Base-by-base conservation (phyloP, 1,140 invertebrate genomes). In the Thaumetopoea pityocampa region DNA sequence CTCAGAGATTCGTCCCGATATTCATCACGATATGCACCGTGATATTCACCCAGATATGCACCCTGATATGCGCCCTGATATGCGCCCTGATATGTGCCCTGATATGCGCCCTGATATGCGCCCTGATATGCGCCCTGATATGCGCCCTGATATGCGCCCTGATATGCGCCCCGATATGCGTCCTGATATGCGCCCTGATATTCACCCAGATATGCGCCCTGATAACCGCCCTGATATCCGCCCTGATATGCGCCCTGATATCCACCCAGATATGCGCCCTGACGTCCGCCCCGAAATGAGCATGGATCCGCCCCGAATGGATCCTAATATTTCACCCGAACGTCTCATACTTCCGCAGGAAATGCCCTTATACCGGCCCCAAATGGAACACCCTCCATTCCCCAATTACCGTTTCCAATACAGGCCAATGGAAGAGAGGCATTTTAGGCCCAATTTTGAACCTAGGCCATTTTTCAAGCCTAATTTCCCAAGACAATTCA, bases 401-500 rank as follows among this genome's bases (percentile, higher is more conserved):
- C 36, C 30, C 14, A 12, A 26, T 5, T 50, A 17, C 3, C 19
- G 40, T 4, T 57, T 54, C 28, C 48, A 43, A 36, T 58, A 43
- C 16, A 19, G 64, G n/a, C 53, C 56, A 0, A 27, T 51, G 10
- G 43, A 54, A 4, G 37, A 45, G 7, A 9, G 19, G 2, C 40
- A 50, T 1, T 50, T 61, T 5, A 34, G 65, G 7, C 57, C 67
- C 1, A 51, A 54, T 9, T 76, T 59, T 23, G 67, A 68, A 17
- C 51, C 62, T 0, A 27, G 70, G 23, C 70, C 60, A 2, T 74
- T 63, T 23, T 68, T 50, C 14, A 52, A 33, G 6, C 64, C 60
- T 0, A 44, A 53, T 8, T 51, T 45, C 16, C 51, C 56, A 1
- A 29, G 36, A 18, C 37, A 32, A 11, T 58, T 47, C 3, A 30